Base-by-base conservation (phyloP, 2,888 invertebrate species). In the Chalcis sispes region DNA sequence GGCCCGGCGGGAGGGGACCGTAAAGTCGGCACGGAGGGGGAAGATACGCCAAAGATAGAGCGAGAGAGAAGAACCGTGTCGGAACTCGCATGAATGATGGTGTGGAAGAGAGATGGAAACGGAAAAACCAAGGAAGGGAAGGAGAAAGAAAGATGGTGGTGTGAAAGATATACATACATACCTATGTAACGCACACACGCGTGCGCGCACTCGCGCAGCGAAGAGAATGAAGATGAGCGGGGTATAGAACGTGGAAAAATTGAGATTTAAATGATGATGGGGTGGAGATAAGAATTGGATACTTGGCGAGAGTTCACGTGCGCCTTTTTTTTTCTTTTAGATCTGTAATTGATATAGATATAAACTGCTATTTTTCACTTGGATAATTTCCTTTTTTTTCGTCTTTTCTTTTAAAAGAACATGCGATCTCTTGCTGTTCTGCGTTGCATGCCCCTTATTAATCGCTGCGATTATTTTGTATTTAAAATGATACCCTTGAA, bases 211-310 rank as follows among this genome's bases (percentile, higher is more conserved):
- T 32, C 48, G n/a, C n/a, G 52, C 15, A 10, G 27, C 77, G 15
- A 77, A 77, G 48, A 58, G 48, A 58, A 58, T 69, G 59, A 58
- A 69, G 58, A 56, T 42, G 67, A 69, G 58, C 32, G 67, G 67
- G 65, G 36, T 8, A 52, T 10, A 52, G 25, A 54, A 40, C 36
- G 40, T 25, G 59, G 58, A 69, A 69, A 69, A 59, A 59, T 59
- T 59, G 69, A 58, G 69, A 58, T 69, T 69, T 58, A 58, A 69
- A 58, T 48, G 58, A 50, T 48, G 29, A 69, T 29, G 58, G 7
- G 48, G 40, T n/a, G 42, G 25, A 59, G 59, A 58, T 42, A 69
- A 58, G 58, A 25, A 25, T 25, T 13, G 58, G 15, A 23, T 54
- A 23, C 23, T 29, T 42, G 10, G n/a, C 8, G 54, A 20, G 54